phyloP scores from a whole-genome alignment of 2,888 invertebrate genomes.

The Megamerina dolium region DNA sequence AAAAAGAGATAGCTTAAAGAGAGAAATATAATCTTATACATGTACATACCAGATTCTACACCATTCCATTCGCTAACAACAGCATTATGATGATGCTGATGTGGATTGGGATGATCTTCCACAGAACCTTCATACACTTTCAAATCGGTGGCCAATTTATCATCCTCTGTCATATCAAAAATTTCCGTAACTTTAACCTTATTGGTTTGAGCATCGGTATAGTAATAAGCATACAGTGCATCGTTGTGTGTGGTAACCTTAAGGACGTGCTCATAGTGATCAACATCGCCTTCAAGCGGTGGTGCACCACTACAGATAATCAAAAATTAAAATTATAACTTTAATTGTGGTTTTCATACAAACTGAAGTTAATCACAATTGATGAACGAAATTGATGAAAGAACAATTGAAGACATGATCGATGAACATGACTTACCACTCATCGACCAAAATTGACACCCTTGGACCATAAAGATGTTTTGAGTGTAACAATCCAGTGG shows the following conservation, averaged over 20 bases:
- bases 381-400: too few relatives aligned
- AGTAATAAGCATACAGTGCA: slow-evolving; percentile 82
- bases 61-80: slow-evolving; percentile 49
- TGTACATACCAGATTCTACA: slow-evolving; percentile 44
- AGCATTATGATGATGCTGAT: slow-evolving; percentile 42
- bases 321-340: background rate
- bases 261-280: slow-evolving; percentile 65
- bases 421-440: slow-evolving; percentile 43
- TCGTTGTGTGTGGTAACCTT: slow-evolving; percentile 81
- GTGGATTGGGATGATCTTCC: slow-evolving; percentile 45
- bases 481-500: slow-evolving; percentile 44
- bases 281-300: slow-evolving; percentile 50
- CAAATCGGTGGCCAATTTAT: slow-evolving; percentile 55
- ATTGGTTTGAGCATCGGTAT: slow-evolving; percentile 74
- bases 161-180: slow-evolving; percentile 77
- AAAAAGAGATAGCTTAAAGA: background rate
- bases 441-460: slow-evolving; percentile 45
- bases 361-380: too few relatives aligned
- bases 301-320: slow-evolving; percentile 34
- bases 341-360: too few relatives aligned
- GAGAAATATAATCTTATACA: too few relatives aligned
- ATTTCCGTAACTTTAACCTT: slow-evolving; percentile 85
- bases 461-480: slow-evolving; percentile 40
- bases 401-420: background rate
- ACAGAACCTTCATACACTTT: slow-evolving; percentile 45